Evolutionary conservation across 2,113 vertebrate species (phyloP), one percentile per base, ranked within the genome.

Genomic region (Phylloscopus trochilus): DNA sequence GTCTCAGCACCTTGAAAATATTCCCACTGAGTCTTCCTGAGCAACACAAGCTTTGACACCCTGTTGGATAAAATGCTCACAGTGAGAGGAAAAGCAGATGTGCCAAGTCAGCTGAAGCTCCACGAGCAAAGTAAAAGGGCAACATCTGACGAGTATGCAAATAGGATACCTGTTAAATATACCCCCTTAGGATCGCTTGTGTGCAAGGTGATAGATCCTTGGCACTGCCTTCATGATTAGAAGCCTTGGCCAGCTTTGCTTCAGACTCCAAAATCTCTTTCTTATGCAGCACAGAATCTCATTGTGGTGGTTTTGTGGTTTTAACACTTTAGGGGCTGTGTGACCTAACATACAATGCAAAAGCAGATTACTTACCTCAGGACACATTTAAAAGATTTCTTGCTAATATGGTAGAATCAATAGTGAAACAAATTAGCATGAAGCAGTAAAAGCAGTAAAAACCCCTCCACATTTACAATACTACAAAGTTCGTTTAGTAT

Each of bases 21-120:
- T 74, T 93, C 76, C 30, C 27, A 53, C 63, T n/a, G 63, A 58
- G 24, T 66, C 78, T 73, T 84, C 46, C 82, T 85, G 17, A 88
- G 47, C 30, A 83, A 4, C 56, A 83, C 33, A 67, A 47, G 16
- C 19, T 86, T 81, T 89, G 82, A 78, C 68, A 88, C 52, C 53
- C 72, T 46, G 47, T 47, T 93, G 72, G 59, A 86, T 92, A 47
- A 88, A 88, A 83, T 22, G 68, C 47, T 87, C 81, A 11, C 27
- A 59, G 70, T n/a, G 66, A 68, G 73, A 92, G 47, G 30, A 86
- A 77, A 79, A 81, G n/a, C 64, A 93, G 73, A 89, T 93, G 69
- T 91, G 77, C 68, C 18, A n/a, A 63, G 55, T 51, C 76, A 90
- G 83, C 70, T 82, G 77, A 95, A 92, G 60, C 91, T 92, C 76